These are phyloP conservation scores for Apoda limacodes DNA, from an alignment of 2,888 invertebrate species.

Conservation along the genomic window DNA sequence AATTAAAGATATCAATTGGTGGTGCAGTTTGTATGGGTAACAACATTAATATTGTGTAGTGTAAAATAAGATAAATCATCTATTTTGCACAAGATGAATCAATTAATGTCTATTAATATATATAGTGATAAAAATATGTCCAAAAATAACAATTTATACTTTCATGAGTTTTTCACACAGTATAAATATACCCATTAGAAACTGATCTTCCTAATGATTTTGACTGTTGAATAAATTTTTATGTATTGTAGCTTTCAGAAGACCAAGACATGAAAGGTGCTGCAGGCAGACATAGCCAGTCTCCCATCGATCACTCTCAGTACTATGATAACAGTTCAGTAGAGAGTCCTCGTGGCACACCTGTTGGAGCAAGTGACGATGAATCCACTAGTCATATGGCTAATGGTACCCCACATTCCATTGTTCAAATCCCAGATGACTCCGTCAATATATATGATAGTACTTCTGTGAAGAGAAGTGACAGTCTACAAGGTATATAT, in stretches of 20 bases:
- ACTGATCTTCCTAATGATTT: background rate
- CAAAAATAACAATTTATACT: too few species aligned
- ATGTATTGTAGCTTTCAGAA: conserved; percentile 47
- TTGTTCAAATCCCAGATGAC: conserved; percentile 74
- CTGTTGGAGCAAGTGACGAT: conserved; percentile 63
- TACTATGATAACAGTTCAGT: conserved; percentile 38
- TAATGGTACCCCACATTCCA: conserved; percentile 75
- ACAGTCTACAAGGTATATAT: conserved; percentile 51
- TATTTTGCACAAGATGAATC: too few species aligned
- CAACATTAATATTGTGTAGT: too few species aligned
- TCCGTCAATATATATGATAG: conserved; percentile 51
- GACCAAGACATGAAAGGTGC: conserved; percentile 64
- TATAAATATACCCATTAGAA: conserved; percentile 1
- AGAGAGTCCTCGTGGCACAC: conserved; percentile 52
- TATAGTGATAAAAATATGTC: too few species aligned
- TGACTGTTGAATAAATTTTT: conserved; percentile 5
- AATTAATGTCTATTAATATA: too few species aligned
- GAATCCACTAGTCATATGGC: conserved; percentile 53
- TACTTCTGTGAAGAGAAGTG: conserved; percentile 51
- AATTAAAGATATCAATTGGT: too few species aligned
- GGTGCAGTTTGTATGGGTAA: too few species aligned
- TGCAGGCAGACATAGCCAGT: conserved; percentile 48
- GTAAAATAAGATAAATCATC: too few species aligned
- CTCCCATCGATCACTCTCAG: conserved; percentile 44
- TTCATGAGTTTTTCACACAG: background rate